Conservation (phyloP, 1,140 invertebrate species). For the Listronotus oregonensis region DNA sequence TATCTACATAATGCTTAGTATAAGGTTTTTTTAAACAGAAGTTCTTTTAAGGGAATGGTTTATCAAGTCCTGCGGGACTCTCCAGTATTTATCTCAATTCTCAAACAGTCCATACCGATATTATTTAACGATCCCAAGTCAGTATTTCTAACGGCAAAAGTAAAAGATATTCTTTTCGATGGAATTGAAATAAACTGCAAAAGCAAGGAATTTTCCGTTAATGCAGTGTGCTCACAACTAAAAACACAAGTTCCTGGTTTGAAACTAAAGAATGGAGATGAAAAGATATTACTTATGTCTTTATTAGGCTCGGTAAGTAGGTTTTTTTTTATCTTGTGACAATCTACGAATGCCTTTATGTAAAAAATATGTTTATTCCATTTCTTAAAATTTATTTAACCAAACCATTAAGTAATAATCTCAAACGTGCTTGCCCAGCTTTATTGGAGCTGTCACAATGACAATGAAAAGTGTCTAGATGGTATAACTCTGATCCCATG, state of each 20-base stretch:
- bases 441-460: too few relatives aligned
- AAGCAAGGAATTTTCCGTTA: slow-evolving; percentile 69
- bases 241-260: slow-evolving; percentile 65
- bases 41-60: slow-evolving; percentile 57
- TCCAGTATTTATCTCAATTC: slow-evolving; percentile 65
- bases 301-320: slow-evolving; percentile 66
- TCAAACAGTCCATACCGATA: slow-evolving; percentile 60
- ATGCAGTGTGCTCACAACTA: slow-evolving; percentile 69
- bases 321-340: too few relatives aligned
- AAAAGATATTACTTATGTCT: slow-evolving; percentile 69
- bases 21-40: too few relatives aligned
- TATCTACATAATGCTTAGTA: too few relatives aligned
- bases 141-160: slow-evolving; percentile 66
- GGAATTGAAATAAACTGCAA: slow-evolving; percentile 73
- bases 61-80: slow-evolving; percentile 57
- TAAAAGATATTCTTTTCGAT: slow-evolving; percentile 71
- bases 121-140: slow-evolving; percentile 69
- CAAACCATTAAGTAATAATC: too few relatives aligned
- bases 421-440: too few relatives aligned
- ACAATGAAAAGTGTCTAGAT: too few relatives aligned
- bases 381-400: too few relatives aligned
- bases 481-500: too few relatives aligned
- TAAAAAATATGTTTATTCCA: too few relatives aligned
- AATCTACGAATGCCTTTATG: too few relatives aligned
- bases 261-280: slow-evolving; percentile 55